Evolutionary conservation across 2,888 invertebrate species (phyloP), one percentile per base, ranked within the genome.

Genomic region (Stenurella melanura): DNA sequence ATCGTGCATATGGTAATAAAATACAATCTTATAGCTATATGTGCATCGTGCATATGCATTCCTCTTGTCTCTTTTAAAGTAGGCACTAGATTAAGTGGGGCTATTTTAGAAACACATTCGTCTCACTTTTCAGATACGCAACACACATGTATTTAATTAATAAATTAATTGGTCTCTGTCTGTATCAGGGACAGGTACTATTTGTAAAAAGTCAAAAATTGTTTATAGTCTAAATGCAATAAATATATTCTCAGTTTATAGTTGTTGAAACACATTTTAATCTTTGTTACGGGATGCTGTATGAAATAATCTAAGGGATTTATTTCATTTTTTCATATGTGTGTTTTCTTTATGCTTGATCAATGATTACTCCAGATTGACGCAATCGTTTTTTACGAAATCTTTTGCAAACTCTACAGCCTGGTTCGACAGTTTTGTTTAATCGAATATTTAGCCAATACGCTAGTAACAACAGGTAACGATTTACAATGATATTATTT

Each of bases 61-160:
- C 15, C 30, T 26, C 26, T 15, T 30, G 61, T 61, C 30, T 21
- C 26, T 21, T 61, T 61, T 30, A 61, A 26, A 21, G 19, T 21
- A 61, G 21, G 9, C 61, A 61, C n/a, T 61, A 61, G n/a, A 61
- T 26, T 61, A 61, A 50, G 50, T 15, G 1, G 18, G 42, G 38
- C 42, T 64, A 64, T 64, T 64, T 64, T 64, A 42, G 42, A 64
- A 64, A 42, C 21, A 42, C 64, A 64, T 42, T 64, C 42, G 64
- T 64, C 42, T 64, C 42, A 21, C 10, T 18, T 15, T 61, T 61
- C 61, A 61, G 7, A 61, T 17, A n/a, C 5, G 11, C 26, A 42
- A 19, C 64, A 7, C 64, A 64, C 19, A 64, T 64, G 64, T 18
- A 42, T 21, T 42, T 64, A 64, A 64, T 64, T 64, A 42, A 50